Base-by-base conservation (phyloP, 2,113 vertebrate genomes). In the Oxyura jamaicensis region DNA sequence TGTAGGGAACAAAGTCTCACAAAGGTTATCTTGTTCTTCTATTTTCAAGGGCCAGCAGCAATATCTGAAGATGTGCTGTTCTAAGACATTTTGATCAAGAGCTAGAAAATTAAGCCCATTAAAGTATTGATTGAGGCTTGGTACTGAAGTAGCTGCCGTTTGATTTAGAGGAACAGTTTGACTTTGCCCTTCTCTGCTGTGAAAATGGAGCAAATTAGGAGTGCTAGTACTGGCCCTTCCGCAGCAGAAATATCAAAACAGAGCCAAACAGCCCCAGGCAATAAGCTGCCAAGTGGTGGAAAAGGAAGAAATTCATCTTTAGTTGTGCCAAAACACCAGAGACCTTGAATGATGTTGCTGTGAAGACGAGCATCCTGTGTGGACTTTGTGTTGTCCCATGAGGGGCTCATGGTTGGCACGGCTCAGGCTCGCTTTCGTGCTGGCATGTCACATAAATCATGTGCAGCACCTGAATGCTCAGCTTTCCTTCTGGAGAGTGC, bases 381-480 rank as follows among this genome's bases (percentile, higher is more conserved):
- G 35, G 84, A 44, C 62, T 41, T 6, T 0, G 7, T 44, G 67
- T 10, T 3, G 22, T 20, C 15, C 42, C 4, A 4, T 4, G 2
- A 1, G 33, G 21, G 58, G 1, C 25, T 35, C 73, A 23, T 56
- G 33, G 35, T 60, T 41, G 29, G 6, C 1, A 0, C 0, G 3
- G 46, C 28, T 78, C 33, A 13, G 3, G 46, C 28, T 78, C 29
- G 15, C 19, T 78, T 25, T 22, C 72, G 36, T 12, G 75, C 59
- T 2, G 1, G 2, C 0, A 1, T 14, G 31, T 56, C 1, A 0
- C 26, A 31, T 20, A 48, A 58, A 13, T 10, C 7, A 0, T 4
- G 25, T 19, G 4, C 17, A 44, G 22, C 59, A 63, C 36, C 46
- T 67, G 76, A 14, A 3, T 11, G 55, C n/a, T 79, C 1, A 1